Evolutionary conservation across 2,888 invertebrate species (phyloP), one percentile per base, ranked within the genome.

Genomic region (Clostera curtula): DNA sequence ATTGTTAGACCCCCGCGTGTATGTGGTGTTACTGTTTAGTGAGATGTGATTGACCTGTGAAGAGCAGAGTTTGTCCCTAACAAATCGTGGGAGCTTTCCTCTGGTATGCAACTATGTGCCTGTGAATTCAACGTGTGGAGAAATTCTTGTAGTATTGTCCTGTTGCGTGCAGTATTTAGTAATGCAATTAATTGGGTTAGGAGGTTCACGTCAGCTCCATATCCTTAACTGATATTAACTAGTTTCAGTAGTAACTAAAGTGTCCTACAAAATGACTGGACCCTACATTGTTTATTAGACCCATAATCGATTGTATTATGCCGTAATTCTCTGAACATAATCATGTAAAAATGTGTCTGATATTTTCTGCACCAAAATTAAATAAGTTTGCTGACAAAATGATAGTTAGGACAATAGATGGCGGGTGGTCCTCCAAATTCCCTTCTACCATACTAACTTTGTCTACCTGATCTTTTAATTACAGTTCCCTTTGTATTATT

Each of bases 391-490:
- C 34, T 12, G 22, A 27, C 20, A 7, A 23, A 28, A 35, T 29
- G 47, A 47, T 45, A 50, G 34, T 19, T 31, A 31, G 20, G 31
- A 52, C 54, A 54, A 51, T 45, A 34, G 49, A 16, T 29, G 30
- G 40, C 40, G 54, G 57, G 57, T 50, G 59, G 59, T 51, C 51
- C 31, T 36, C 27, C 18, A 28, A 19, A 22, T 24, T 25, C 32
- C 32, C 27, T 29, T 31, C 39, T 43, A 34, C 39, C 44, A 44
- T 43, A 46, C 45, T 46, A n/a, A n/a, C n/a, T n/a, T n/a, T n/a
- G 56, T 43, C 62, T 71, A 71, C 72, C 72, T 72, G 72, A 65
- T 66, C 56, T 62, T 63, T 65, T 66, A 68, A 68, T 71, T 66
- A 63, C 56, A 48, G 35, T 37, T 37, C 40, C 55, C 47, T 62